Base-by-base conservation (phyloP, 1,140 invertebrate genomes). In the Phymastichus coffea region DNA sequence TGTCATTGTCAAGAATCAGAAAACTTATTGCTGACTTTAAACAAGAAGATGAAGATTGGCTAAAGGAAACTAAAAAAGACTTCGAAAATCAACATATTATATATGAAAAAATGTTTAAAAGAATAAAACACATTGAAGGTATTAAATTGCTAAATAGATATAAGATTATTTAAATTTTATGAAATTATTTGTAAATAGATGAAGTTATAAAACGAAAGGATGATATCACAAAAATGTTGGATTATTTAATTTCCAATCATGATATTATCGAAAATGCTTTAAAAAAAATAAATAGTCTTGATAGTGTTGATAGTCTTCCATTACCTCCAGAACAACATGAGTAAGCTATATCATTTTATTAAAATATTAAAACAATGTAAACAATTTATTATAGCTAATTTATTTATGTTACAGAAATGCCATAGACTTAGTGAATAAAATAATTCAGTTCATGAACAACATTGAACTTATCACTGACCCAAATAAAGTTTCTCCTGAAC, bases 281-380 rank as follows among this genome's bases (percentile, higher is more conserved):
- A 26, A 41, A 70, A 15, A 52, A 69, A 35, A 53, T 63, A 3
- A 55, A 70, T 9, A 26, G 60, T 48, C n/a, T n/a, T 6, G 28
- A 33, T 7, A 33, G 12, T 33, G 22, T 49, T 25, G 22, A 26
- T 30, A 66, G 66, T 23, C 52, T 74, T 26, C 72, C 72, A 33
- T 61, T 74, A 22, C 62, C 72, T n/a, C 56, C 69, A 19, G 38
- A 67, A 46, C 54, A 62, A 49, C 66, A 70, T 46, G 20, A 57
- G 63, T 72, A 67, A 12, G 54, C 57, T n/a, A n/a, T n/a, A n/a
- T 17, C 48, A 20, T 10, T 28, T 47, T 4, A 38, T 10, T 4
- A 6, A 43, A 49, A 33, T 7, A 33, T 33, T 33, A 12, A 33
- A 33, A 17, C 10, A 17, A 12, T 17, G 38, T 17, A 40, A 40